phyloP scores from a whole-genome alignment of 1,140 invertebrate species.

The Drosophila auraria region DNA sequence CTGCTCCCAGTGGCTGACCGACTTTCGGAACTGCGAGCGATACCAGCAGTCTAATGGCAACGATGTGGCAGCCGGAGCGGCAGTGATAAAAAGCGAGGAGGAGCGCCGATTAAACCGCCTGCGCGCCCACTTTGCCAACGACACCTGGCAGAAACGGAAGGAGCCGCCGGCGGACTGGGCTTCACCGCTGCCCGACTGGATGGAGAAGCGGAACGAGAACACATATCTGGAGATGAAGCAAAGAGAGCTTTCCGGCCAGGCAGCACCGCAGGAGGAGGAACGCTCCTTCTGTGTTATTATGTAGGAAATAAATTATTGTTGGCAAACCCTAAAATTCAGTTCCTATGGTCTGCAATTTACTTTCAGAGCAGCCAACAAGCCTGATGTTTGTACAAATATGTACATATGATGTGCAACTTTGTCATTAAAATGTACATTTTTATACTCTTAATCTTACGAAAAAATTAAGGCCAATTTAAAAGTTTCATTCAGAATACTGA shows the following conservation, averaged over 20 bases:
- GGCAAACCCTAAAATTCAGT: background rate
- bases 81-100: slow-evolving; percentile 90
- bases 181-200: slow-evolving; percentile 90
- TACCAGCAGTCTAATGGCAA: slow-evolving; percentile 87
- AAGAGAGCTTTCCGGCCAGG: slow-evolving; percentile 86
- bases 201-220: slow-evolving; percentile 88
- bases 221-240: slow-evolving; percentile 89
- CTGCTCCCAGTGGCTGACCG: slow-evolving; percentile 92
- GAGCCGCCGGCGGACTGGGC: slow-evolving; percentile 92
- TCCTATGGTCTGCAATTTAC: background rate
- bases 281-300: slow-evolving; percentile 68
- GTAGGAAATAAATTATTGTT: slow-evolving; percentile 44
- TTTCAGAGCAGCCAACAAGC: too few species aligned
- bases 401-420: too few species aligned
- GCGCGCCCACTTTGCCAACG: slow-evolving; percentile 89
- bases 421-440: too few species aligned
- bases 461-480: too few species aligned
- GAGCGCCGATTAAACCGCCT: slow-evolving; percentile 88
- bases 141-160: slow-evolving; percentile 91
- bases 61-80: slow-evolving; percentile 88
- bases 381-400: too few species aligned
- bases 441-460: too few species aligned
- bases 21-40: slow-evolving; percentile 90
- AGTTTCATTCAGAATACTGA: too few species aligned
- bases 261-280: slow-evolving; percentile 31